phyloP scores from a whole-genome alignment of 2,797 vertebrate genomes.

The Luscinia megarhynchos region DNA sequence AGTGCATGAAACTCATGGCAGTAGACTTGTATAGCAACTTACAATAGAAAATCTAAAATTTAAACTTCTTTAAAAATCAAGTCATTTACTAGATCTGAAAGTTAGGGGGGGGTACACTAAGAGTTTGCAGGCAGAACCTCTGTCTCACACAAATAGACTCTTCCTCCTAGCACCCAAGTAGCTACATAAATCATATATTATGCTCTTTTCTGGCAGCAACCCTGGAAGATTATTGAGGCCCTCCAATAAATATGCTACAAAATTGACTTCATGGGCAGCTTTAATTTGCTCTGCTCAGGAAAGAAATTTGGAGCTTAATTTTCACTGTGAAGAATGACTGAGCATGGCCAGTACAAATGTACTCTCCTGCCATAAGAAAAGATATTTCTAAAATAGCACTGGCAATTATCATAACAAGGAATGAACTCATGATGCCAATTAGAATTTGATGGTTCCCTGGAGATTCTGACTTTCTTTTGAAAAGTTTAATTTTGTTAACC shows the following conservation, averaged over 20 bases:
- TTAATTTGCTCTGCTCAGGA: background rate
- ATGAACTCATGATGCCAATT: conserved; percentile 4
- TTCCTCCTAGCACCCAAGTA: background rate
- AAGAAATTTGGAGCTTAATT: background rate
- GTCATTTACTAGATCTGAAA: background rate
- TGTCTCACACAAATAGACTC: background rate
- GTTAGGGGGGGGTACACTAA: background rate
- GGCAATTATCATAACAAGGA: conserved; percentile 49
- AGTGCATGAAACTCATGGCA: background rate
- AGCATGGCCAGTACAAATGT: background rate
- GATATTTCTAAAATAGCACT: conserved; percentile 33
- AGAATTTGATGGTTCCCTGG: background rate
- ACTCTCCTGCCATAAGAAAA: background rate
- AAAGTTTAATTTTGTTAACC: conserved; percentile 18
- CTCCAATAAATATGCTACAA: background rate
- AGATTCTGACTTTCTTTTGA: background rate
- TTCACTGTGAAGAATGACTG: background rate
- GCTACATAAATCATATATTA: background rate
- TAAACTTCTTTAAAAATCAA: background rate
- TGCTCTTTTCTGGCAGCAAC: background rate
- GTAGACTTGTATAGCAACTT: background rate
- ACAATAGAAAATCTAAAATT: background rate
- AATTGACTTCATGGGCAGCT: background rate
- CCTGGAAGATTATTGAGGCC: background rate
- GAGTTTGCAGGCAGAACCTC: background rate